Evolutionary conservation across 2,113 vertebrate genomes (phyloP).

Genomic region (Gasterosteus nipponicus): DNA sequence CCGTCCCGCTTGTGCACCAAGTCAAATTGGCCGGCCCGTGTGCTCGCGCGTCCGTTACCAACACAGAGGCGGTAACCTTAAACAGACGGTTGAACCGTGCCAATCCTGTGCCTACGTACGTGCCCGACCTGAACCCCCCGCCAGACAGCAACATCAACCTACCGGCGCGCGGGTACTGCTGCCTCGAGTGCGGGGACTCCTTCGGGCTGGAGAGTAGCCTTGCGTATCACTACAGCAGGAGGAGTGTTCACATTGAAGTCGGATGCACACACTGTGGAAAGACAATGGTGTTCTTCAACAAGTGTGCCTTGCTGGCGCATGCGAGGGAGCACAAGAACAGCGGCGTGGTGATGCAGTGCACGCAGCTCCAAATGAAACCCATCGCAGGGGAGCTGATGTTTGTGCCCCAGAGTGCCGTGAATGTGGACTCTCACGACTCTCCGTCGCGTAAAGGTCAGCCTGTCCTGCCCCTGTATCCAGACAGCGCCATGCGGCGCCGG

Average conservation of each 20-base stretch:
- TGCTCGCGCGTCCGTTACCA: slow-evolving; percentile 51
- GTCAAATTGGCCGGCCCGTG: slow-evolving; percentile 86
- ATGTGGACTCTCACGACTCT: slow-evolving; percentile 36
- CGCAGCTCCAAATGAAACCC: slow-evolving; percentile 93
- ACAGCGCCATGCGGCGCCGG: slow-evolving; percentile 86
- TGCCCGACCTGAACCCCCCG: slow-evolving; percentile 91
- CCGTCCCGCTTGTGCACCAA: slow-evolving; percentile 94
- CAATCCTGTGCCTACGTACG: slow-evolving; percentile 92
- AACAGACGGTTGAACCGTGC: slow-evolving; percentile 88
- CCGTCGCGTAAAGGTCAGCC: slow-evolving; percentile 66
- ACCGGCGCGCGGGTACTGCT: slow-evolving; percentile 90
- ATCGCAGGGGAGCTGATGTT: slow-evolving; percentile 93
- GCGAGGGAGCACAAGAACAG: slow-evolving; percentile 93
- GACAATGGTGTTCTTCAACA: slow-evolving; percentile 93
- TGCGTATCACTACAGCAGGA: slow-evolving; percentile 87
- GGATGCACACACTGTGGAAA: slow-evolving; percentile 91
- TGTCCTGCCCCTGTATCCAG: slow-evolving; percentile 89
- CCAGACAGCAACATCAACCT: slow-evolving; percentile 86
- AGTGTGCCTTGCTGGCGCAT: slow-evolving; percentile 92
- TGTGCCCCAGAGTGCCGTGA: slow-evolving; percentile 62
- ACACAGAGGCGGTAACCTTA: slow-evolving; percentile 85
- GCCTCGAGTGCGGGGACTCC: slow-evolving; percentile 94
- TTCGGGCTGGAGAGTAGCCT: slow-evolving; percentile 95
- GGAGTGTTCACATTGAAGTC: slow-evolving; percentile 95
- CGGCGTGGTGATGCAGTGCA: slow-evolving; percentile 95